Percentiles rank a stretch among this genome's conserved stretches.
phyloP scores from a whole-genome alignment of 1,140 invertebrate genomes.

The Bombus terrestris region DNA sequence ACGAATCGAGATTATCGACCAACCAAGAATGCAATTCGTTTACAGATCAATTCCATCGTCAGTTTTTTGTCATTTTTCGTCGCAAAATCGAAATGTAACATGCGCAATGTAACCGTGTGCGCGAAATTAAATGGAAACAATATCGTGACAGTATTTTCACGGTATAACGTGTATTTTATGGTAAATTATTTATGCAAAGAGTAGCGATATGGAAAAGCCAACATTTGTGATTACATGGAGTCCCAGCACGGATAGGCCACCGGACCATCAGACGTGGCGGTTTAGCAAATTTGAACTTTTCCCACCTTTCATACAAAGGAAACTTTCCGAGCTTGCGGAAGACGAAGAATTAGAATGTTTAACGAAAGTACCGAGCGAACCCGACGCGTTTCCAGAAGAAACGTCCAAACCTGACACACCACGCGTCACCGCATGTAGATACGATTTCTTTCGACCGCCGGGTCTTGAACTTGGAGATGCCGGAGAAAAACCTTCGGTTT shows the following conservation, averaged over 20 bases:
- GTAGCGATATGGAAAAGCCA: too few species aligned
- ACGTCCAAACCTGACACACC: too few species aligned
- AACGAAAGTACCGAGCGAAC: not conserved
- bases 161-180: not conserved
- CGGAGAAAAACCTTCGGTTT: not conserved
- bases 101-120: not conserved
- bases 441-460: not conserved
- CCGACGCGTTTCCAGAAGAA: too few species aligned
- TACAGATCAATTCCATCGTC: not conserved
- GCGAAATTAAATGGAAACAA: not conserved
- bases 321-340: accelerated
- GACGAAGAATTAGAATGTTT: not conserved
- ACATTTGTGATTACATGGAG: not conserved
- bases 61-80: not conserved
- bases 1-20: not conserved
- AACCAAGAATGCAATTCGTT: not conserved
- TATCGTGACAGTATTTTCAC: not conserved
- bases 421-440: not conserved
- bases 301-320: not conserved
- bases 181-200: not conserved
- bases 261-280: not conserved
- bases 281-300: not conserved
- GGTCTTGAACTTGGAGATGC: too few species aligned
- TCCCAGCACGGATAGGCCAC: accelerated
- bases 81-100: not conserved